Conservation (phyloP, 2,888 invertebrate genomes). For the Trissolcus brochymenae region DNA sequence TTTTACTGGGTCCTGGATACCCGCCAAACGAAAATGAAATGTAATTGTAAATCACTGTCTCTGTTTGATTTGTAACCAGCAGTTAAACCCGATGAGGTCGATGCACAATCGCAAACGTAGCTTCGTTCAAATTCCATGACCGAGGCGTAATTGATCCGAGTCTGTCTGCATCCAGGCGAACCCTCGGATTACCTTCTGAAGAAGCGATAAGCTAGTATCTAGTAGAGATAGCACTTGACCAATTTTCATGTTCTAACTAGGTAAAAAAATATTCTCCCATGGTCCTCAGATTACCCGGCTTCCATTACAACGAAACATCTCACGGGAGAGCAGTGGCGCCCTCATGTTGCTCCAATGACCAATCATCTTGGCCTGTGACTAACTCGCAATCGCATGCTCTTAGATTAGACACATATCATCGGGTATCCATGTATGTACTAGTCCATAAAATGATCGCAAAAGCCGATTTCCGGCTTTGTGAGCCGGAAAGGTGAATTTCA, state of each 20-base stretch:
- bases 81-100: not conserved
- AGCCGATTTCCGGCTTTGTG: constrained; percentile 13
- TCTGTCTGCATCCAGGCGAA: constrained; percentile 22
- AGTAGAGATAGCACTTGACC: constrained; percentile 71
- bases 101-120: constrained; percentile 4
- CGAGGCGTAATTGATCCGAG: not conserved
- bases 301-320: constrained; percentile 36
- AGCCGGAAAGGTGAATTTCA: constrained; percentile 1
- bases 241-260: constrained; percentile 71
- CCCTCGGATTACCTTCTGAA: constrained; percentile 49
- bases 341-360: not conserved
- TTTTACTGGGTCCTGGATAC: not conserved
- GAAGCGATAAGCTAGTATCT: constrained; percentile 61
- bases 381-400: constrained; percentile 50
- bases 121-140: constrained; percentile 3
- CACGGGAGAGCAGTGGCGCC: not conserved
- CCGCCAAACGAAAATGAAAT: not conserved
- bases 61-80: not conserved
- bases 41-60: constrained; percentile 2
- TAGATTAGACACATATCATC: constrained; percentile 74
- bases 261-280: constrained; percentile 32
- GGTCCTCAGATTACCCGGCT: constrained; percentile 43
- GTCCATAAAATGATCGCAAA: constrained; percentile 25
- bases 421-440: constrained; percentile 63
- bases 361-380: constrained; percentile 39